Conservation (phyloP, 2,113 vertebrate genomes). For the Ivindomyrus marchei region DNA sequence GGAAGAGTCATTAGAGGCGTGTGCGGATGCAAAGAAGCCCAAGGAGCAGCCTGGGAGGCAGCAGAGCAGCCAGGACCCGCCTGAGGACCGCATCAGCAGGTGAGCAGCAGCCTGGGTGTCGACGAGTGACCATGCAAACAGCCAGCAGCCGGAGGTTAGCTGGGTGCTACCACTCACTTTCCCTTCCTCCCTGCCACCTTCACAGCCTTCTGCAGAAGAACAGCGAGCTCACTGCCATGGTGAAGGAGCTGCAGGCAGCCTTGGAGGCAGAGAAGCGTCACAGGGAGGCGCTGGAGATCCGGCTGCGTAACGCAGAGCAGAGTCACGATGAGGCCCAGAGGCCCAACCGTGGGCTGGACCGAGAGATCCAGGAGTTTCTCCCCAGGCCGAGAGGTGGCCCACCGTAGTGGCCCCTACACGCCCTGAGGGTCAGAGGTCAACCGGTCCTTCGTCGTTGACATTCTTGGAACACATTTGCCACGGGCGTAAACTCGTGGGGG, state of each 20-base stretch:
- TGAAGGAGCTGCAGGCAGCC: constrained; percentile 69
- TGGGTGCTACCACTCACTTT: not conserved
- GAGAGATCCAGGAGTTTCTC: constrained; percentile 64
- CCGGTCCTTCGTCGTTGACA: not conserved
- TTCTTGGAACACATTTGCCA: not conserved
- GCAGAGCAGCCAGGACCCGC: not conserved
- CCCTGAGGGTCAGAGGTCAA: not conserved
- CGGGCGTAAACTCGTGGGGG: not conserved
- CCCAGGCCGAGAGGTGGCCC: constrained; percentile 25
- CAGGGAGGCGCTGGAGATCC: constrained; percentile 63
- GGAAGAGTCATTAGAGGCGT: not conserved
- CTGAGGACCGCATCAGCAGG: constrained; percentile 40
- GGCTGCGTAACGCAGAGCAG: constrained; percentile 52
- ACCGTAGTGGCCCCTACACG: constrained; percentile 28
- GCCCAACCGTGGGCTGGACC: constrained; percentile 65
- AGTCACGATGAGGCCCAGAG: constrained; percentile 62
- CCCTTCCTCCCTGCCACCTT: not conserved
- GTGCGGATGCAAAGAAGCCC: constrained; percentile 29
- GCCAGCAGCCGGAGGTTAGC: not conserved
- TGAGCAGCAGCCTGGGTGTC: constrained; percentile 16
- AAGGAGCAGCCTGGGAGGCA: constrained; percentile 17
- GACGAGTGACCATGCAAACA: too few species aligned
- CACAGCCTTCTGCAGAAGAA: constrained; percentile 77
- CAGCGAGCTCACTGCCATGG: constrained; percentile 68
- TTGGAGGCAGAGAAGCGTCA: constrained; percentile 66